Conservation (phyloP, 2,888 invertebrate genomes). For the Spicauda simplicius region DNA sequence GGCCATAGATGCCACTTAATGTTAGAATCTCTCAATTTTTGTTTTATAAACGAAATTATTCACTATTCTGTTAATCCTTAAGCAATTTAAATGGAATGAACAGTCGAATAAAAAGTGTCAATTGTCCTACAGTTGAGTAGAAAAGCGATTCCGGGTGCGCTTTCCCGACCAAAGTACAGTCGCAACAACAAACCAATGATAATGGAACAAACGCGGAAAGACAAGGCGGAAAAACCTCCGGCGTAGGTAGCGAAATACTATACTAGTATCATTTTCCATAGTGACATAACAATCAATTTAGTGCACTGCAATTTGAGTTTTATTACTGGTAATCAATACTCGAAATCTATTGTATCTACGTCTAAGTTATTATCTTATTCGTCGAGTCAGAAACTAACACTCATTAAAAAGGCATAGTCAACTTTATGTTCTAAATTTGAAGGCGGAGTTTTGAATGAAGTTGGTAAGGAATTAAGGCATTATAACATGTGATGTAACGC, state of each 20-base stretch:
- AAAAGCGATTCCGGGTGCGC: conserved; percentile 24
- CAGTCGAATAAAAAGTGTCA: neutral
- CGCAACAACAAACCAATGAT: conserved; percentile 44
- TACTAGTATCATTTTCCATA: neutral
- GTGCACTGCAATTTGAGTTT: neutral
- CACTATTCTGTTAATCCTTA: neutral
- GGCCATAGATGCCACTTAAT: no score
- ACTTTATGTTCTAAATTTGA: conserved; percentile 16
- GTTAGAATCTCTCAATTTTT: no score
- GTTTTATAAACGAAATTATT: no score
- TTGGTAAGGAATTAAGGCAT: conserved; percentile 62
- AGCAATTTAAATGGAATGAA: neutral
- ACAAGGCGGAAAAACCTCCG: conserved; percentile 77
- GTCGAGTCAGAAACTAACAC: neutral
- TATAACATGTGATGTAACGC: conserved; percentile 78
- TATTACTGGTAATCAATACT: neutral
- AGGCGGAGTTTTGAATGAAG: conserved; percentile 42
- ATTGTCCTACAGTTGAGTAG: conserved; percentile 3
- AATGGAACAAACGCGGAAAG: conserved; percentile 72
- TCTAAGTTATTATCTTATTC: neutral
- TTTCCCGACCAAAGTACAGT: conserved; percentile 26
- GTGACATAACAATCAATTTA: neutral
- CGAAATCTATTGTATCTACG: neutral
- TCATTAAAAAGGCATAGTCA: neutral
- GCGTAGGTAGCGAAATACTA: conserved; percentile 47